phyloP scores from a whole-genome alignment of 2,113 vertebrate genomes.

The Trachemys scripta region DNA sequence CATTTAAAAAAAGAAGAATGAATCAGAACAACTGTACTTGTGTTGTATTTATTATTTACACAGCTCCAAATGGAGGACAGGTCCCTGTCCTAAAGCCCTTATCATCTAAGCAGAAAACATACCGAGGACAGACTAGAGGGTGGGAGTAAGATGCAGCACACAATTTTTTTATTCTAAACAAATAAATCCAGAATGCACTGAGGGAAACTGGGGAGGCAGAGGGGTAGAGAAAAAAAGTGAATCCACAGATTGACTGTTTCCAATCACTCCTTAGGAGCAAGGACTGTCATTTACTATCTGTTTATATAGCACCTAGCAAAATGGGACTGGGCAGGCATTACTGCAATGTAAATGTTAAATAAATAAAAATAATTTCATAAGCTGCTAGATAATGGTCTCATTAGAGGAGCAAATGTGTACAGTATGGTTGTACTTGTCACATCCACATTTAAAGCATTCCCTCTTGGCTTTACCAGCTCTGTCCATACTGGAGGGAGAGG shows the following conservation, averaged over 20 bases:
- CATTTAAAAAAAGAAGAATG: neutral
- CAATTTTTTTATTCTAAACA: neutral
- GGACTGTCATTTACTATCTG: neutral
- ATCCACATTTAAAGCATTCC: neutral
- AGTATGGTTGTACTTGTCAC: neutral
- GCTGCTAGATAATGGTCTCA: neutral
- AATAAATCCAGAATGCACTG: neutral
- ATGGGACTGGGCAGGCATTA: accelerated
- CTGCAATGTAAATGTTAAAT: neutral
- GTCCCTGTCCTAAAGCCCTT: neutral
- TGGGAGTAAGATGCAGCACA: neutral
- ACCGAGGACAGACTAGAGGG: neutral
- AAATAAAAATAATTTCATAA: neutral
- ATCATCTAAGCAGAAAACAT: neutral
- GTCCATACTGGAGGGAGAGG: neutral
- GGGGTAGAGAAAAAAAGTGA: neutral
- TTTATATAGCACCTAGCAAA: neutral
- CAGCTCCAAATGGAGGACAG: neutral
- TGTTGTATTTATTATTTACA: neutral
- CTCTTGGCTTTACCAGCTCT: neutral
- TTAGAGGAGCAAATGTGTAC: neutral
- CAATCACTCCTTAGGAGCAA: neutral
- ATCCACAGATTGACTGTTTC: neutral
- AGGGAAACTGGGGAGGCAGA: neutral
- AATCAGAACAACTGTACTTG: neutral